Percentiles rank a stretch among this genome's conserved stretches.
phyloP scores from a whole-genome alignment of 1,140 invertebrate genomes.

The Pachypsylla venusta region DNA sequence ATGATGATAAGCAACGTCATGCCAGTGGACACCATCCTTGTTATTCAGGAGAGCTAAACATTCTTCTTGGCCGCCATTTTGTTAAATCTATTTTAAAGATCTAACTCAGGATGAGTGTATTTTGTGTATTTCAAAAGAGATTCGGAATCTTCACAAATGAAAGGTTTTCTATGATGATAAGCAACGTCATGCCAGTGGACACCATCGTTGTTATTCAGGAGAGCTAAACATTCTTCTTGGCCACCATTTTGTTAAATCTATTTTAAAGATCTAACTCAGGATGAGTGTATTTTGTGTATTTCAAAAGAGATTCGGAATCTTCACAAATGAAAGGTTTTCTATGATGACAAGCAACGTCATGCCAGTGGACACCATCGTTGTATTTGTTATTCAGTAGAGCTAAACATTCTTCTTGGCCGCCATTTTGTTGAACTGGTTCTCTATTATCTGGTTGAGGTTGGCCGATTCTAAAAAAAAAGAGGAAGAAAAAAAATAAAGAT shows the following conservation, averaged over 20 bases:
- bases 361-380: conserved; percentile 79
- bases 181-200: conserved; percentile 86
- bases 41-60: conserved; percentile 78
- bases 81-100: conserved; percentile 36
- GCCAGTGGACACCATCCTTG: conserved; percentile 82
- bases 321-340: conserved; percentile 83
- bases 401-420: conserved; percentile 73
- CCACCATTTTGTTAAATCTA: conserved; percentile 62
- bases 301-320: conserved; percentile 65
- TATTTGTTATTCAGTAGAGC: conserved; percentile 84
- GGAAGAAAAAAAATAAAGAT: background rate
- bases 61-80: conserved; percentile 65
- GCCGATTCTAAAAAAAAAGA: conserved; percentile 31
- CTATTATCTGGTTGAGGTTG: conserved; percentile 75
- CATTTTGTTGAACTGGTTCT: conserved; percentile 63
- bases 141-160: conserved; percentile 80
- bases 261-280: conserved; percentile 37
- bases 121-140: conserved; percentile 61
- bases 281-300: conserved; percentile 62
- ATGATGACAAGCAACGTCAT: conserved; percentile 82
- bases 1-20: conserved; percentile 82
- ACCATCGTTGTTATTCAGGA: conserved; percentile 80
- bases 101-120: conserved; percentile 54
- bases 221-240: conserved; percentile 72
- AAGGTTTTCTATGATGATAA: conserved; percentile 77